Evolutionary conservation across 2,888 invertebrate species (phyloP), one percentile per base, ranked within the genome.

Genomic region (Mesoligia furuncula): DNA sequence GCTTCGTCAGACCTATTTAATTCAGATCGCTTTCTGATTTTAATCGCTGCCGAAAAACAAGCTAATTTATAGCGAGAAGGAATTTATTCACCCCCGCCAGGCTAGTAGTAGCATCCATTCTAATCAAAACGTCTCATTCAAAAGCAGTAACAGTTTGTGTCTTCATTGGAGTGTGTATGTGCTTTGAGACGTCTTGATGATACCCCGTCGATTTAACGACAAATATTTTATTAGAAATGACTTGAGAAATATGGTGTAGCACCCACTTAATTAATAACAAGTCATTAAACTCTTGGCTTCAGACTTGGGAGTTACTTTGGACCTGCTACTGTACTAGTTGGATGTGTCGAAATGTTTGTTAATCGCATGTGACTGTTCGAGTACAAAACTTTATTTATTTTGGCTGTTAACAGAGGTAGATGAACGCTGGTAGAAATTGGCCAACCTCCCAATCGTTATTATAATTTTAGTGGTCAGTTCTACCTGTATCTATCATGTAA

Each of bases 391-490:
- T 85, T 93, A 93, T 93, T 94, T 93, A 92, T 92, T 91, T 92
- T 92, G 93, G 93, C 93, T 89, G 88, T 90, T 92, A 92, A 90
- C 89, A 89, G 89, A 89, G 89, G 89, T 90, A 86, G 82, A 85
- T 81, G 86, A 86, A 89, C 89, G 86, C 87, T 80, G 79, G 84
- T 84, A 81, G 79, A 83, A 88, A 84, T 93, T 94, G 93, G 94
- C 94, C 69, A 81, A 81, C 86, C 85, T 94, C 94, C 93, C 92
- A 93, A 91, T 89, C 84, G 91, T 91, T 92, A 91, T 89, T 92
- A 91, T 93, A 91, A 92, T 90, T 92, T 90, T 90, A 92, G 82
- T 73, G 85, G 91, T 87, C 90, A 91, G 86, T 89, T 90, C 87
- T 86, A 54, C 17, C 27, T 27, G 77, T 59, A 77, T 67, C 36